Conservation (phyloP, 2,888 invertebrate species). For the Entomobrya proxima region DNA sequence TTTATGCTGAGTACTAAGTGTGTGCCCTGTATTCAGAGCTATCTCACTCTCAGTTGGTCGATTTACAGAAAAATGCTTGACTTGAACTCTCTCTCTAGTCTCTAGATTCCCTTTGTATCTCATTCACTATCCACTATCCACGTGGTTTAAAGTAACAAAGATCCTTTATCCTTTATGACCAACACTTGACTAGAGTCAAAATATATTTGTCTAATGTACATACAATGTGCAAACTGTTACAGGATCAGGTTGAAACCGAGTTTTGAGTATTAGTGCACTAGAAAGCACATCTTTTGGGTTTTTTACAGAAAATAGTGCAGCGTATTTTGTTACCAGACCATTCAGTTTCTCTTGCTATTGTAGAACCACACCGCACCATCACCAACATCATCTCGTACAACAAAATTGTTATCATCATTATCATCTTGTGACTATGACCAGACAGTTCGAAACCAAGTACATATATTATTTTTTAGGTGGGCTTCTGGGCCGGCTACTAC, state of each 20-base stretch:
- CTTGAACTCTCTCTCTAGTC: not conserved
- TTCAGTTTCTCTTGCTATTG: no score
- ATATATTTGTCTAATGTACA: no score
- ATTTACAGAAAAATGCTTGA: constrained; percentile 3
- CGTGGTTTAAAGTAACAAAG: constrained; percentile 14
- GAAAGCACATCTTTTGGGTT: no score
- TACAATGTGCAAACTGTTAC: no score
- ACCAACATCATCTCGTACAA: not conserved
- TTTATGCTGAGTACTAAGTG: not conserved
- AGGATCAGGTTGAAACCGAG: no score
- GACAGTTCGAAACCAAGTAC: not conserved
- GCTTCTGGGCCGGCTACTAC: not conserved
- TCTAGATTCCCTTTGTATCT: not conserved
- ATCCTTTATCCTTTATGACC: constrained; percentile 21
- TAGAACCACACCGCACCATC: no score
- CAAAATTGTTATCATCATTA: not conserved
- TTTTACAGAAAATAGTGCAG: not conserved
- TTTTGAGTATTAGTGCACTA: no score
- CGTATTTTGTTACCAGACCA: constrained; percentile 23
- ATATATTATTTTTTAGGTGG: no score
- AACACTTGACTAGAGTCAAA: constrained; percentile 8
- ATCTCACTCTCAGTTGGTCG: not conserved
- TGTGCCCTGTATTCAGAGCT: no score
- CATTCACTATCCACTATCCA: not conserved
- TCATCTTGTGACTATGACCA: not conserved